Evolutionary conservation across 30 jellyfish, hydroid and myxozoan species (phyloP), one percentile per base, ranked within the genome.

Genomic region (Aurelia aurita): DNA sequence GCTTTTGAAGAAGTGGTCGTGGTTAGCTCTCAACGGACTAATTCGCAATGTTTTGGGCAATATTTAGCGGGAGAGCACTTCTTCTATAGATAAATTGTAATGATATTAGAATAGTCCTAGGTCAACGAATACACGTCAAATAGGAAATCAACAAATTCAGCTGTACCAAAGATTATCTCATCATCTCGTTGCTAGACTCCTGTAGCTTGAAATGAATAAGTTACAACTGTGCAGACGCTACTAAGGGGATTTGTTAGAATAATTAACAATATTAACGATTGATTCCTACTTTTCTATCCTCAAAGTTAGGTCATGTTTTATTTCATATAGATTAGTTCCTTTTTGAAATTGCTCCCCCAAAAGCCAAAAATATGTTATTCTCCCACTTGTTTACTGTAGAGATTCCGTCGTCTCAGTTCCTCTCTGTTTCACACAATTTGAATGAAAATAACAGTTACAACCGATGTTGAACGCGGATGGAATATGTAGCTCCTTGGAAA

Each of bases 171-270:
- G 83, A 68, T 74, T 83, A 71, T 83, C 83, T 68, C 22, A 74
- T 83, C 80, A 82, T 74, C 93, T 71, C 61, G 93, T 83, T 83
- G 74, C 87, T 59, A 71, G 84, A 55, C 93, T 70, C 93, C 77
- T 77, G 77, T 74, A 70, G 83, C 49, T 71, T 34, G 19, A 65
- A 69, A 51, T 19, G 80, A 83, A 83, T 83, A 57, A 47, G 58
- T 28, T 39, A 58, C 83, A 28, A 59, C 83, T 44, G 79, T 74
- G 84, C 10, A 71, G 93, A 55, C 80, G 87, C 83, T 31, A 58
- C 77, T 83, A 83, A 83, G 81, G 67, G 86, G 93, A 83, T 83
- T 83, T 71, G 84, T 71, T 83, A 83, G 44, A 83, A 83, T 72
- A 83, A 83, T 83, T 83, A 83, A 70, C 93, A 69, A 57, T 22